These are phyloP conservation scores for Drosophila malerkotliana DNA, from an alignment of 1,140 invertebrate species.

Conservation along the genomic window DNA sequence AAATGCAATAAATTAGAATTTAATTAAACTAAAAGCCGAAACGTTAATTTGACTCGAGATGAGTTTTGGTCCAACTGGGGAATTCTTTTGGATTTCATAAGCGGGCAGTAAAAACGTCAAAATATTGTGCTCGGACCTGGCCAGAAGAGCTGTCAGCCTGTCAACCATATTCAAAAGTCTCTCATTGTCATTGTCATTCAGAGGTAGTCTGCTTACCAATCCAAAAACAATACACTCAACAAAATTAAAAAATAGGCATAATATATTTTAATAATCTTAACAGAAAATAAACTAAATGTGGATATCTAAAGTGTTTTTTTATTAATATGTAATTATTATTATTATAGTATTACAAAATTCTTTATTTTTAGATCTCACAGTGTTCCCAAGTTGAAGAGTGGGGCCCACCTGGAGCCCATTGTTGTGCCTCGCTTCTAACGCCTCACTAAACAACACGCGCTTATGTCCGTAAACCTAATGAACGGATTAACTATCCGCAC, in stretches of 20 bases:
- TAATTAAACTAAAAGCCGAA: conserved; percentile 74
- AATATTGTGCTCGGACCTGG: conserved; percentile 63
- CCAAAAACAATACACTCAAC: not conserved
- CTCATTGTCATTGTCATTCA: conserved; percentile 61
- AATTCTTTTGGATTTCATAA: conserved; percentile 75
- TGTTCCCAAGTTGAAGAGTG: not conserved
- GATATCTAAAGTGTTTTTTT: too few relatives aligned
- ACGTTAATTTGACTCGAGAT: conserved; percentile 34
- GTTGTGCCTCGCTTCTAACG: conserved; percentile 71
- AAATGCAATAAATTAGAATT: conserved; percentile 80
- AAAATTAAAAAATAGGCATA: not conserved
- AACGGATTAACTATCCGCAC: conserved; percentile 69
- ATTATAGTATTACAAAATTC: too few relatives aligned
- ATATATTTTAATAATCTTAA: too few relatives aligned
- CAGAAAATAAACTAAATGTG: too few relatives aligned
- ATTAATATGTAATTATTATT: too few relatives aligned
- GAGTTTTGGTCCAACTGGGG: conserved; percentile 44
- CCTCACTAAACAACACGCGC: conserved; percentile 79
- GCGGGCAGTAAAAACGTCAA: conserved; percentile 77
- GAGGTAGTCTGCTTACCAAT: conserved; percentile 9
- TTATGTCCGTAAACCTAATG: conserved; percentile 81
- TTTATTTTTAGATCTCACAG: too few relatives aligned
- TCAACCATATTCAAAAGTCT: conserved; percentile 68
- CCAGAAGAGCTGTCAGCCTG: conserved; percentile 69
- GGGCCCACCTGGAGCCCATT: conserved; percentile 51